Conservation (phyloP, 1,140 invertebrate genomes). For the Tetramorium alpestre region DNA sequence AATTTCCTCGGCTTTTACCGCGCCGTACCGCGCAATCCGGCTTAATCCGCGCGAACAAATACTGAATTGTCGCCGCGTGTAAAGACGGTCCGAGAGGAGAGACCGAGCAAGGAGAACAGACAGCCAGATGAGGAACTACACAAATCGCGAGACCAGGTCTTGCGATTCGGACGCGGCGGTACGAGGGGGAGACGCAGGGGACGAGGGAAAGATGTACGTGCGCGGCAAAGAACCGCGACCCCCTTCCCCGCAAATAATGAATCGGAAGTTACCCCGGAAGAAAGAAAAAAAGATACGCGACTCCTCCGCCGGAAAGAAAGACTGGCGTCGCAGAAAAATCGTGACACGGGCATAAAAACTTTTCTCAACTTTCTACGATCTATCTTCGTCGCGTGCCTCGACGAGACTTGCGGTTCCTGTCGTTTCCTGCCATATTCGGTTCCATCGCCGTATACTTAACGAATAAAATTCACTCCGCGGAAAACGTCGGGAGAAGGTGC, state of each 20-base stretch:
- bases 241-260: not conserved
- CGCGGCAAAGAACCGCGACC: too few relatives aligned
- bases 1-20: constrained; percentile 72
- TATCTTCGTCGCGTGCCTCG: constrained; percentile 38
- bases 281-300: not conserved
- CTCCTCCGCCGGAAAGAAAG: not conserved
- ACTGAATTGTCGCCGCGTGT: constrained; percentile 69
- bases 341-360: constrained; percentile 30
- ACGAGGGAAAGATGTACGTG: not conserved
- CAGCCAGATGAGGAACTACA: not conserved
- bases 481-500: constrained; percentile 20
- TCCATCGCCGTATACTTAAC: not conserved
- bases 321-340: constrained; percentile 18
- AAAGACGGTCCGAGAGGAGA: constrained; percentile 11
- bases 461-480: not conserved
- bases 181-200: not conserved
- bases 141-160: not conserved
- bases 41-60: constrained; percentile 75
- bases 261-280: not conserved
- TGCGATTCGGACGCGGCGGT: not conserved
- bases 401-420: constrained; percentile 19
- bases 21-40: constrained; percentile 60
- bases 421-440: not conserved
- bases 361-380: constrained; percentile 40
- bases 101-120: constrained; percentile 47